phyloP scores from a whole-genome alignment of 2,797 vertebrate species.

The Esox masquinongy region DNA sequence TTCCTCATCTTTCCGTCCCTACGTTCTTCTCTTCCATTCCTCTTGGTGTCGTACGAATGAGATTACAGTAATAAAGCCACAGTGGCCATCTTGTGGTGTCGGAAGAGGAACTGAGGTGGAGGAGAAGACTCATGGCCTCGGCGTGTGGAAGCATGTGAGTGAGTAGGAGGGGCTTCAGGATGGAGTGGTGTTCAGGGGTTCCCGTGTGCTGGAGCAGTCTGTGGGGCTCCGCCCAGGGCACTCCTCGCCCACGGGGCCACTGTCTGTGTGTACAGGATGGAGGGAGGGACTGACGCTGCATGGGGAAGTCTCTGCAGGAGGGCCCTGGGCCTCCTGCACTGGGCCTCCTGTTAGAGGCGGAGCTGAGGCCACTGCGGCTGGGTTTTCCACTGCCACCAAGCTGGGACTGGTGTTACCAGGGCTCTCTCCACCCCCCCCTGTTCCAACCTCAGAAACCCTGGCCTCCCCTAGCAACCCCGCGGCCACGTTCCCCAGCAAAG shows the following conservation, averaged over 20 bases:
- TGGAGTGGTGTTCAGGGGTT: conserved; percentile 25
- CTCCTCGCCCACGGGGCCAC: neutral
- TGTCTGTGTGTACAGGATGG: conserved; percentile 50
- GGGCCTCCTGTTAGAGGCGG: neutral
- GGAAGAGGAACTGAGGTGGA: conserved; percentile 29
- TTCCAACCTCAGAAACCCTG: conserved; percentile 55
- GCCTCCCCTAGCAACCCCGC: conserved; percentile 9
- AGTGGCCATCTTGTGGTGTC: conserved; percentile 18
- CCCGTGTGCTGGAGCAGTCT: conserved; percentile 51
- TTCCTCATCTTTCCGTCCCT: conserved; percentile 8
- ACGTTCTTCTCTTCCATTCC: conserved; percentile 29
- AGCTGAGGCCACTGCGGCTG: conserved; percentile 33
- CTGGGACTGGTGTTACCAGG: conserved; percentile 11
- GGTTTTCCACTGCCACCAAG: conserved; percentile 59
- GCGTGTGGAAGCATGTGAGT: conserved; percentile 18
- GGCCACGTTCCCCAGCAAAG: conserved; percentile 56
- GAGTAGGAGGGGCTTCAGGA: conserved; percentile 54
- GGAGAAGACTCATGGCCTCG: neutral
- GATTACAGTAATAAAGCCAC: conserved; percentile 39
- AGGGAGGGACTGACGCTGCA: neutral
- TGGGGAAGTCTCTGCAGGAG: conserved; percentile 16
- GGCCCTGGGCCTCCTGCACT: conserved; percentile 27
- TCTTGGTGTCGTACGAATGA: conserved; percentile 30
- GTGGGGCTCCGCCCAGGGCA: conserved; percentile 37
- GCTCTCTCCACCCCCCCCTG: conserved; percentile 30